Conservation (phyloP, 2,888 invertebrate genomes). For the Congeria kusceri region DNA sequence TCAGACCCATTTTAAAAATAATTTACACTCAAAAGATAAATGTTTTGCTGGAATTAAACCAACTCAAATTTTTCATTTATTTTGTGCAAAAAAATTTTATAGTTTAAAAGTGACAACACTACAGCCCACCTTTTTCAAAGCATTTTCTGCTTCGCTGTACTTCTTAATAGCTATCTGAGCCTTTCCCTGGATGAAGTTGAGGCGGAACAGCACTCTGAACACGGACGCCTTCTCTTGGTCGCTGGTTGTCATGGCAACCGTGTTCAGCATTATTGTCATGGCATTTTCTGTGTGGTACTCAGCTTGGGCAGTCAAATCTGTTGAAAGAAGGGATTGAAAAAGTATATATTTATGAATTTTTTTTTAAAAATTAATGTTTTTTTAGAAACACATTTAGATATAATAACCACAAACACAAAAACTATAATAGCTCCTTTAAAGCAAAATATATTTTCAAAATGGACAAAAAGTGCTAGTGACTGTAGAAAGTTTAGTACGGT, state of each 20-base stretch:
- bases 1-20: too few relatives aligned
- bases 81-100: too few relatives aligned
- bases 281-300: constrained; percentile 82
- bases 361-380: too few relatives aligned
- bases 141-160: constrained; percentile 81
- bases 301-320: constrained; percentile 72
- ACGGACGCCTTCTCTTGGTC: constrained; percentile 79
- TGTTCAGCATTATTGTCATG: constrained; percentile 77
- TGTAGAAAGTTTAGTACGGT: too few relatives aligned
- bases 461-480: too few relatives aligned
- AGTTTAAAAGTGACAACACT: too few relatives aligned
- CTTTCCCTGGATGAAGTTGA: constrained; percentile 79
- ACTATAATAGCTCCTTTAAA: background rate
- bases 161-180: constrained; percentile 79
- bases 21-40: too few relatives aligned
- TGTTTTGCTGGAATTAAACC: too few relatives aligned
- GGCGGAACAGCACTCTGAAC: constrained; percentile 76
- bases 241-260: constrained; percentile 74
- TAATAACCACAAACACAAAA: background rate
- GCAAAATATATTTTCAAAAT: too few relatives aligned
- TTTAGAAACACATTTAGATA: too few relatives aligned
- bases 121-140: constrained; percentile 72
- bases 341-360: too few relatives aligned
- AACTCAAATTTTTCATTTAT: too few relatives aligned
- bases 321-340: background rate